Evolutionary conservation across 2,888 invertebrate species (phyloP), one percentile per base, ranked within the genome.

Genomic region (Beris morrisii): DNA sequence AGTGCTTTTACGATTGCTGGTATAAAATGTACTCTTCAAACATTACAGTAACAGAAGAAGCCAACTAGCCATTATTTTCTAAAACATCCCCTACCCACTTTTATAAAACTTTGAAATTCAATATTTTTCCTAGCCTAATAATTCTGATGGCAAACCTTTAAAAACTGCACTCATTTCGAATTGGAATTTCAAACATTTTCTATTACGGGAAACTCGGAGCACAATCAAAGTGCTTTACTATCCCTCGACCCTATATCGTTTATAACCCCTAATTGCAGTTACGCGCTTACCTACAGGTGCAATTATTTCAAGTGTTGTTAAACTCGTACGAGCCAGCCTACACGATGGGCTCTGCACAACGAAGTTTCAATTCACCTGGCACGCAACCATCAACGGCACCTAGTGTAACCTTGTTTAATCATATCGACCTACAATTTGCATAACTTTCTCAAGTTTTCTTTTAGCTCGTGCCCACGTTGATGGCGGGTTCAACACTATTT

Each of bases 301-400:
- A 61, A 61, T 61, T 52, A 61, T 61, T 61, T 61, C 61, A 61
- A 61, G 61, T 46, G 61, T 50, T 61, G 61, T 61, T 61, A 61
- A 61, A 52, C 61, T 61, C 52, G 32, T 48, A 46, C 15, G 30
- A 61, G 50, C 13, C 38, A 7, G 13, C 55, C 15, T 54, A 56
- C 55, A 56, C 55, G 43, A 31, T 5, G 2, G 54, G 54, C 28
- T 28, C 22, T 22, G 22, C 1, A 22, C 28, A 54, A 12, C 9
- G 54, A 54, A 32, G 31, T 28, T n/a, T 38, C 32, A 61, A 50
- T 50, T 61, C 38, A 38, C 61, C 38, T 12, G 38, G 38, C 61
- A 61, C 61, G 61, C 61, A 61, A 61, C 30, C 61, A 61, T 61
- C 61, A 61, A 50, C 38, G 50, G 50, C 28, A 32, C 44, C 59